Base-by-base conservation (phyloP, 1,140 invertebrate species). In the Probaryconus sp. region DNA sequence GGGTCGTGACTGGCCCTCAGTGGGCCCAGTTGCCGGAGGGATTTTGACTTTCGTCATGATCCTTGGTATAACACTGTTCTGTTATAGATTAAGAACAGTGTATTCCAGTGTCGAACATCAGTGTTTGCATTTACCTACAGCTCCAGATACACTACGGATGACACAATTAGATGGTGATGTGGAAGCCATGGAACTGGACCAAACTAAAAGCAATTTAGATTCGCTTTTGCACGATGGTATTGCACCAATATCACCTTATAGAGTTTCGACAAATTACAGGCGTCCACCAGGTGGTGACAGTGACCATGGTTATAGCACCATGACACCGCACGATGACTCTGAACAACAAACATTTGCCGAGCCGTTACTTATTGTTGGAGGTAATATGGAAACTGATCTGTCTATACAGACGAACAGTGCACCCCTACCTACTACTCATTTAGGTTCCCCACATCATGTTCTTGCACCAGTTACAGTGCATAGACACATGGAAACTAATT, bases 291-390 rank as follows among this genome's bases (percentile, higher is more conserved):
- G 93, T 5, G 94, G 93, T 3, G 95, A 96, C 74, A 96, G 95
- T 20, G 96, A 98, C 87, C 95, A 97, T 83, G 96, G 96, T 1
- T 98, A 98, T 83, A 97, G 95, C 10, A 97, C 96, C 0, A 97
- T 97, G 96, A 97, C 95, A 0, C 95, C 94, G 0, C 94, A 96
- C 75, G 95, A 96, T 72, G 96, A 97, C 80, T 92, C 91, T 2
- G 95, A 96, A 79, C 92, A 94, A 69, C 91, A 93, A 37, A 93
- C 92, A 5, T 93, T 94, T 67, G 92, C 92, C 6, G 90, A 92
- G 74, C 90, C 90, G 1, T 58, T 91, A 4, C 76, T 91, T 3
- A 56, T 87, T 5, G 65, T 88, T 77, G 71, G 87, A 71, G 61
- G 84, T 83, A 83, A 88, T 86, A 75, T 79, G 78, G 70, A 88